Conservation (phyloP, 2,113 vertebrate genomes). For the Toxostoma redivivum region DNA sequence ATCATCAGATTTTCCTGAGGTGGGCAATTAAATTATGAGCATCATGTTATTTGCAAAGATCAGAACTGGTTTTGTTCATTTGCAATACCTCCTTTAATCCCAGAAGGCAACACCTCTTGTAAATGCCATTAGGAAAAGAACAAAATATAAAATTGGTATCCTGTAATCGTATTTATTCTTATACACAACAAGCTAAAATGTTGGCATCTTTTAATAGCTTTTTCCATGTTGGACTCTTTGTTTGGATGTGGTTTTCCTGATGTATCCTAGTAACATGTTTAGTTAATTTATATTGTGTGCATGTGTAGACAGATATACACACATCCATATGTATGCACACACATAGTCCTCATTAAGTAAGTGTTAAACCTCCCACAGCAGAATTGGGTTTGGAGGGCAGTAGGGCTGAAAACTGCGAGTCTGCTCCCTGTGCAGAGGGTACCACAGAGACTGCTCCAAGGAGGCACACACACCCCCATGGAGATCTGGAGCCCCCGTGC, state of each 20-base stretch:
- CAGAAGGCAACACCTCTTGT: neutral
- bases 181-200: neutral
- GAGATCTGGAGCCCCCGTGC: rapidly evolving
- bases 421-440: neutral
- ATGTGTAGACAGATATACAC: conserved; percentile 52
- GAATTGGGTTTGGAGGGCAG: neutral
- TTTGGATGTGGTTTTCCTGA: conserved; percentile 62
- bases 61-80: neutral
- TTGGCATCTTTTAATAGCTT: conserved; percentile 32
- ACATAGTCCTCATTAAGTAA: conserved; percentile 48
- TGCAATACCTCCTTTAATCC: neutral
- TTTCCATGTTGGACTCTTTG: conserved; percentile 32
- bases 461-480: neutral
- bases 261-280: conserved; percentile 61
- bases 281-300: conserved; percentile 43
- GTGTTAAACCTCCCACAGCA: conserved; percentile 42
- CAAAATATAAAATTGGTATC: neutral
- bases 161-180: neutral
- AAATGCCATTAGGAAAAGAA: neutral
- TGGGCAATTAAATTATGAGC: neutral
- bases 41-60: neutral
- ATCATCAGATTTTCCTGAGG: neutral
- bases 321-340: conserved; percentile 42
- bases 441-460: neutral
- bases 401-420: neutral